These are phyloP conservation scores for Perca flavescens DNA, from an alignment of 2,113 vertebrate species.

Conservation along the genomic window DNA sequence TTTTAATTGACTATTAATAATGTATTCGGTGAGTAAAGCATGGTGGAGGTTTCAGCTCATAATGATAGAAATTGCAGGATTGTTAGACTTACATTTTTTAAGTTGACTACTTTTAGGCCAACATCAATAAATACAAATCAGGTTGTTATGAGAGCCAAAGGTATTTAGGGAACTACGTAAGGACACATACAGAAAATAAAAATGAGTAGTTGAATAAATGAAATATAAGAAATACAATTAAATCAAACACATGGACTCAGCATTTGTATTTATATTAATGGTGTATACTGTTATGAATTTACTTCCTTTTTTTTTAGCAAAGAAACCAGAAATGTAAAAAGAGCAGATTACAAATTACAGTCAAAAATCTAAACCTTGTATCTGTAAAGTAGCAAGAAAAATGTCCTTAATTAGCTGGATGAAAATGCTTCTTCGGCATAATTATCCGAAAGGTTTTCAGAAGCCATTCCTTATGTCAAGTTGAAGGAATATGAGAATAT, in stretches of 20 bases:
- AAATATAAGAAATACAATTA: not conserved
- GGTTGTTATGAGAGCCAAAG: no score
- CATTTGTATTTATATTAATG: not conserved
- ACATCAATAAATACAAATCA: no score
- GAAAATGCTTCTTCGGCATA: not conserved
- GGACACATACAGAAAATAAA: not conserved
- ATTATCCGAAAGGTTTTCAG: not conserved
- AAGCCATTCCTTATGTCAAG: not conserved
- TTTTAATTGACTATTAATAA: not conserved
- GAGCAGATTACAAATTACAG: not conserved
- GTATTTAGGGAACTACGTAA: not conserved
- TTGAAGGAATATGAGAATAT: not conserved
- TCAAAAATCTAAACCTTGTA: no score
- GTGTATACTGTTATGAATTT: not conserved
- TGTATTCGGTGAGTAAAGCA: not conserved
- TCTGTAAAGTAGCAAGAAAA: no score
- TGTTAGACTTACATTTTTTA: not conserved
- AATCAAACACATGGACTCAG: not conserved
- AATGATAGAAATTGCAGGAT: not conserved
- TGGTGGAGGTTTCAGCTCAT: not conserved
- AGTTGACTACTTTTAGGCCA: not conserved
- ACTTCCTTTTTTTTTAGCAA: not conserved
- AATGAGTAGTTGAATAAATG: not conserved
- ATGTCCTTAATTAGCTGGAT: not conserved
- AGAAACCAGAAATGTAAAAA: not conserved